phyloP scores from a whole-genome alignment of 2,797 vertebrate species.

The Melanotaenia pygmaea region DNA sequence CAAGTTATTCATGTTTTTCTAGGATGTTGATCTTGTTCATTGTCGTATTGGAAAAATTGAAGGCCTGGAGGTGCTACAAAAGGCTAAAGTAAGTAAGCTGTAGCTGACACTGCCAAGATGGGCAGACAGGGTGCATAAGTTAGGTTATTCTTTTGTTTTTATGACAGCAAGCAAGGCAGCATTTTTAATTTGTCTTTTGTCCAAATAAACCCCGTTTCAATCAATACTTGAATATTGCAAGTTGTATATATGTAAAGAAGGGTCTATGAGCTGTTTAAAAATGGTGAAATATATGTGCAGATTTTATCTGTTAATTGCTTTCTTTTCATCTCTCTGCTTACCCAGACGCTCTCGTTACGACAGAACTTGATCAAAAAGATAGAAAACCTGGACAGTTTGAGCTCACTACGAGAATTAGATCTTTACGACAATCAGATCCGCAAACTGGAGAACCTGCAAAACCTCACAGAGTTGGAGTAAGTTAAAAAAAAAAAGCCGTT shows the following conservation, averaged over 20 bases:
- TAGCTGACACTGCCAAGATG: background rate
- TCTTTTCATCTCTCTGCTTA: conserved; percentile 33
- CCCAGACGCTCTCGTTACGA: conserved; percentile 94
- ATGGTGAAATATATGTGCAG: background rate
- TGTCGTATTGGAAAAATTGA: conserved; percentile 97
- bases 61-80: conserved; percentile 95
- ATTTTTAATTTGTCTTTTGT: background rate
- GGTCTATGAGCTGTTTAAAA: accelerated
- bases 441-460: conserved; percentile 93
- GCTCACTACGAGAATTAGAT: conserved; percentile 90
- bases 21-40: conserved; percentile 98
- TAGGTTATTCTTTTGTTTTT: background rate
- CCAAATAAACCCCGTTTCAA: too few relatives aligned
- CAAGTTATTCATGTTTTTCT: conserved; percentile 40
- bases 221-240: background rate
- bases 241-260: conserved; percentile 1
- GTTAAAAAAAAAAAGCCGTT: conserved; percentile 60
- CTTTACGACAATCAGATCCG: conserved; percentile 98
- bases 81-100: conserved; percentile 88
- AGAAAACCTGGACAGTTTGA: conserved; percentile 92
- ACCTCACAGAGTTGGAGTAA: conserved; percentile 93
- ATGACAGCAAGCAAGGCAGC: background rate
- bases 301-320: conserved; percentile 10
- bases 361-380: conserved; percentile 97
- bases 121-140: background rate